Evolutionary conservation across 2,797 vertebrate genomes (phyloP).

Genomic region (Dryobates pubescens): DNA sequence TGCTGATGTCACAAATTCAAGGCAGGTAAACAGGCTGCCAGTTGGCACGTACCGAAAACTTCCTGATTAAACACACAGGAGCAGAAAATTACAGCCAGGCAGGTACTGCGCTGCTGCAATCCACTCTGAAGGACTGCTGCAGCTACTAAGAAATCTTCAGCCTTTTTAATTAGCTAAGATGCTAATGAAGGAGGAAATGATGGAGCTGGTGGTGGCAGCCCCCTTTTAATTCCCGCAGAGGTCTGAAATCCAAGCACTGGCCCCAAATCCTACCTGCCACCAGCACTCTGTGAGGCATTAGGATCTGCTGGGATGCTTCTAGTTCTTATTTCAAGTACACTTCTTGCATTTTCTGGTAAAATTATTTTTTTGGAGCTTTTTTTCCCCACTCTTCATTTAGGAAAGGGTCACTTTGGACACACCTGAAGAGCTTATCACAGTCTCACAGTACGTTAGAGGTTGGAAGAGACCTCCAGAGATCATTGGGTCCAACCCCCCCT

Average conservation of each 20-base stretch:
- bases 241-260: neutral
- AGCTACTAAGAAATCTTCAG: neutral
- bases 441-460: too few relatives aligned
- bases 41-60: conserved; percentile 22
- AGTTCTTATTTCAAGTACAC: too few relatives aligned
- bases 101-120: neutral
- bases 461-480: too few relatives aligned
- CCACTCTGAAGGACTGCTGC: neutral
- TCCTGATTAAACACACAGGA: conserved; percentile 30
- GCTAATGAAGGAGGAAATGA: neutral
- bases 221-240: neutral
- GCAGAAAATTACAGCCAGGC: conserved; percentile 8
- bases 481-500: too few relatives aligned
- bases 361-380: too few relatives aligned
- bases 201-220: neutral
- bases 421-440: too few relatives aligned
- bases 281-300: too few relatives aligned
- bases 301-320: too few relatives aligned
- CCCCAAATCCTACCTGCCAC: too few relatives aligned
- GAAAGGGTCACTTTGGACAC: too few relatives aligned
- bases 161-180: conserved; percentile 41
- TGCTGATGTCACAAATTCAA: conserved; percentile 54
- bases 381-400: too few relatives aligned
- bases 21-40: conserved; percentile 23
- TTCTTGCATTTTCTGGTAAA: too few relatives aligned